Base-by-base conservation (phyloP, 2,888 invertebrate species). In the Zhuqinia jingwanae region DNA sequence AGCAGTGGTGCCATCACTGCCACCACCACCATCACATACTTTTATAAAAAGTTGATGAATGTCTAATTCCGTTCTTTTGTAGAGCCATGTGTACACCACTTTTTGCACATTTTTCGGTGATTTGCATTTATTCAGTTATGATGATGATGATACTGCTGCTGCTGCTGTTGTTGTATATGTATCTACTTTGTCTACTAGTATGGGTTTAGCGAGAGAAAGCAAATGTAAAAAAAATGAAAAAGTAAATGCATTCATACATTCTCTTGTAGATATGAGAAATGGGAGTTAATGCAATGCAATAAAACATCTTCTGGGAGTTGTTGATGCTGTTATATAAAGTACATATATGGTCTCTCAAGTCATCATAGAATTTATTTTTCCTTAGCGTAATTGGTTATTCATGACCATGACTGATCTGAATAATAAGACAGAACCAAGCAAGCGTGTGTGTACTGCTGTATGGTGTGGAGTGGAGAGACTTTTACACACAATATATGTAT, bases 361-460 rank as follows among this genome's bases (percentile, higher is more conserved):
- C 13, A 20, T 27, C 30, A 30, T 50, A 13, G 17, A 78, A 78
- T 63, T 78, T 78, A 47, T 63, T 78, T 78, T 30, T 47, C 47
- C 63, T 58, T 27, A 10, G 63, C 36, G 78, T 78, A 78, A 78
- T 78, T 78, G 78, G 63, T 78, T 78, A 63, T 78, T 78, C 78
- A 78, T 47, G 78, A 60, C 47, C n/a, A n/a, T 25, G 63, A 22
- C 22, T 17, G 45, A 68, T 68, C 68, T 42, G 42, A 36, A 68
- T 68, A 68, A 36, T n/a, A 68, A 60, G 42, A 13, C 27, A 60
- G 27, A 27, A 36, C 30, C 5, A 11, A 27, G 76, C 30, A 30
- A 6, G 47, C n/a, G n/a, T n/a, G n/a, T n/a, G n/a, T n/a, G n/a
- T n/a, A n/a, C n/a, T n/a, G n/a, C n/a, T n/a, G n/a, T n/a, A 22